Evolutionary conservation across 1,140 invertebrate genomes (phyloP), one percentile per base, ranked within the genome.

Genomic region (Dendrolimus punctatus): DNA sequence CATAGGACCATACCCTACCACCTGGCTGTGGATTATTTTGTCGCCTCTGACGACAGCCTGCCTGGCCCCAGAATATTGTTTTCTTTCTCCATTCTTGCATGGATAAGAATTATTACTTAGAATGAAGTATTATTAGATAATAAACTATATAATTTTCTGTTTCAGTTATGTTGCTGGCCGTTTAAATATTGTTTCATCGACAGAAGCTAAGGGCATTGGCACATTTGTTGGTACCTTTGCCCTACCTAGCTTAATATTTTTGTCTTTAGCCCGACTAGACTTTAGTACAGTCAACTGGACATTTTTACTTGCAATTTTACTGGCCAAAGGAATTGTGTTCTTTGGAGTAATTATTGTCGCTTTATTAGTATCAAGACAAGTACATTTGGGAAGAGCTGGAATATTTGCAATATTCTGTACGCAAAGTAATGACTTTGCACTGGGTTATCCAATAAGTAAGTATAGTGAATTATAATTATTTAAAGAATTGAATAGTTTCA

Each of bases 371-470:
- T 92, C 93, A 6, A 91, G 92, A 78, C 94, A 95, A 6, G 76
- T 92, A 5, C 94, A 97, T 85, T 90, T 94, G 55, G 95, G 94
- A 8, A 91, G 93, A 68, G 95, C 95, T 51, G 97, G 96, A 8
- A 88, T 99, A 23, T 97, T 95, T 90, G 95, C 95, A 36, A 99
- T 99, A 66, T 98, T 99, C 81, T 95, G 94, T 47, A 99, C 97
- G 0, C 97, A 99, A 76, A 98, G 96, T 76, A 99, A 99, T 91
- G 98, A 99, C 86, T 99, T 99, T 90, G 98, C 98, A 47, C 91
- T 99, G 64, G 97, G 97, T 56, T 98, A 95, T 88, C 97, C 98
- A 4, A 98, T 99, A 71, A 92, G 96, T 97, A 90, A 93, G 91
- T 89, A 59, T 49, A 6, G 23, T 52, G 45, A 10, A 49, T 40